Evolutionary conservation across 2,113 vertebrate species (phyloP).

Genomic region (Oryctolagus cuniculus): DNA sequence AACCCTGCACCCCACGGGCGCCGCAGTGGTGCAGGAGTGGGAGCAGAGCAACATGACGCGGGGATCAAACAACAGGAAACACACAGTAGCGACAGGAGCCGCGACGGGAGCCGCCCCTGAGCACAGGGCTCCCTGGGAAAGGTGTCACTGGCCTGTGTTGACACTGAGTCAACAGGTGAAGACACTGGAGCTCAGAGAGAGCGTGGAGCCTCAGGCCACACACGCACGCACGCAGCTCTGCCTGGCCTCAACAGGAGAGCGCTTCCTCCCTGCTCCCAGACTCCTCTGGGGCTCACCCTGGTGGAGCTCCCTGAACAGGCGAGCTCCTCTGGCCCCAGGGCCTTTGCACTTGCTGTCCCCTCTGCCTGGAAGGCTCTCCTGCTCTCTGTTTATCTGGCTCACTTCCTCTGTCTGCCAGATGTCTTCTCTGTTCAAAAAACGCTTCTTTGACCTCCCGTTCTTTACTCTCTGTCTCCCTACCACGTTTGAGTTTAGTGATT

Average conservation of each 20-base stretch:
- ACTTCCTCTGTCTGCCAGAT: neutral
- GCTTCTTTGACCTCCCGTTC: neutral
- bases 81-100: neutral
- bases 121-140: neutral
- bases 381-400: neutral
- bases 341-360: neutral
- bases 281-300: neutral
- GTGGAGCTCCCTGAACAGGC: too few species aligned
- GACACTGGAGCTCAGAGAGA: neutral
- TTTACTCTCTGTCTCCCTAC: neutral
- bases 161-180: neutral
- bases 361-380: neutral
- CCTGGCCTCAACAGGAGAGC: neutral
- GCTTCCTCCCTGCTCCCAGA: neutral
- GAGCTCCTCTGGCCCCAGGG: neutral
- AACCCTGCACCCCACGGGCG: constrained; percentile 54
- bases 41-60: neutral
- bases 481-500: neutral
- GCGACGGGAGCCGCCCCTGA: rapidly evolving
- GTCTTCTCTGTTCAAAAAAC: neutral
- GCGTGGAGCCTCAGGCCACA: neutral
- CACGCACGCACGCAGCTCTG: too few species aligned
- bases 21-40: constrained; percentile 6
- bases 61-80: neutral
- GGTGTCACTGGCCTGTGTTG: neutral